Evolutionary conservation across 1,140 invertebrate species (phyloP).

Genomic region (Aphelenchoides avenae): DNA sequence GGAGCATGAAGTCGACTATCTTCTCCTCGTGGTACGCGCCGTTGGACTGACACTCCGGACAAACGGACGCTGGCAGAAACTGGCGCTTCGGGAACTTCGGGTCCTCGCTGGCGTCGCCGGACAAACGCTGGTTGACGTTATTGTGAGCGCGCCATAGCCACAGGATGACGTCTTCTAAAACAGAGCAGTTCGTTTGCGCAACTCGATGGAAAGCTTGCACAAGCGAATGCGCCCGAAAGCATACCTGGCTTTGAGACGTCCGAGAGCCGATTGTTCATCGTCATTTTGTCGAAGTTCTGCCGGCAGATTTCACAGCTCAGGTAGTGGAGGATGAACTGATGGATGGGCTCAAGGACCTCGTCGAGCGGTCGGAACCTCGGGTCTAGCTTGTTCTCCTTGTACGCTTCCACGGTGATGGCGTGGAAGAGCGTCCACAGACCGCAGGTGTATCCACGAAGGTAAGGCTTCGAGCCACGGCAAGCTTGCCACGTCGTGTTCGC

Average conservation of each 20-base stretch:
- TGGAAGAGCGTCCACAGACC: slow-evolving; percentile 91
- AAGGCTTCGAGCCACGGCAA: slow-evolving; percentile 74
- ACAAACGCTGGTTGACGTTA: slow-evolving; percentile 79
- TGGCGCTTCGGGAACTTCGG: slow-evolving; percentile 81
- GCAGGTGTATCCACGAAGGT: slow-evolving; percentile 81
- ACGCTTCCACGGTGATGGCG: slow-evolving; percentile 75
- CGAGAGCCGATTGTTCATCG: slow-evolving; percentile 64
- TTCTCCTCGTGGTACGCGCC: slow-evolving; percentile 47
- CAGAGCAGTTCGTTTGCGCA: slow-evolving; percentile 46
- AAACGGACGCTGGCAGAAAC: slow-evolving; percentile 77
- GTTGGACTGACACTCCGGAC: slow-evolving; percentile 34
- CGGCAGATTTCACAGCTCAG: slow-evolving; percentile 88
- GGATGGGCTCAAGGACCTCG: slow-evolving; percentile 73
- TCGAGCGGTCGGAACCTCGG: slow-evolving; percentile 47
- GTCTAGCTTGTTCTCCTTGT: slow-evolving; percentile 63
- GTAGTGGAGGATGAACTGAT: slow-evolving; percentile 82
- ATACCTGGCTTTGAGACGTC: slow-evolving; percentile 54
- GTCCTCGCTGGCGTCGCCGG: slow-evolving; percentile 82
- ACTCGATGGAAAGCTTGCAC: slow-evolving; percentile 8
- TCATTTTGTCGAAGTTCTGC: slow-evolving; percentile 78
- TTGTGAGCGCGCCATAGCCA: slow-evolving; percentile 96
- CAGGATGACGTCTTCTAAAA: slow-evolving; percentile 72
- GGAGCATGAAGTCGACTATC: slow-evolving; percentile 44
- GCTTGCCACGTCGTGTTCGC: slow-evolving; percentile 60
- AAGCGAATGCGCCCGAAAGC: slow-evolving; percentile 15